Base-by-base conservation (phyloP, 2,888 invertebrate species). In the Cerastis leucographa region DNA sequence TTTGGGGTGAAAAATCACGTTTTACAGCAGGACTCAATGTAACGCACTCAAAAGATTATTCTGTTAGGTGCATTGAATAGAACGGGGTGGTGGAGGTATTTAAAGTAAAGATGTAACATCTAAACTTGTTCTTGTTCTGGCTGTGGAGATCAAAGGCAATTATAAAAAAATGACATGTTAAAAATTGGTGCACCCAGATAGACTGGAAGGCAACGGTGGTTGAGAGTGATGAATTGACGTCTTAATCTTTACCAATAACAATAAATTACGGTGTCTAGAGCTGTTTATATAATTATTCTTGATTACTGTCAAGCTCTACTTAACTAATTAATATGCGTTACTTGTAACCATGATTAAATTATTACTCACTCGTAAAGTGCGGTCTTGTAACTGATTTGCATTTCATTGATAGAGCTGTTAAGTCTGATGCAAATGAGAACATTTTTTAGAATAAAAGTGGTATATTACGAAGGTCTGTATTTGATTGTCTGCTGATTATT, bases 261-360 rank as follows among this genome's bases (percentile, higher is more conserved):
- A 44, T 69, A 54, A 44, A 49, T 49, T 35, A 56, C 66, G 46
- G 46, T 49, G 25, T 19, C 65, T 62, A 56, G 25, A 25, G 8
- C 62, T 80, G 84, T 83, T 83, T 54, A 62, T 83, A 83, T 80
- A 83, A 83, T 83, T 80, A 83, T 67, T 78, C 54, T 59, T 44
- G 25, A 71, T 62, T 54, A 80, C 42, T 78, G 78, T 80, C 84
- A 71, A 71, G 84, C 66, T 80, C 71, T 83, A 80, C 71, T 80
- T 66, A 78, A 71, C 61, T 35, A 67, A 83, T 56, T 67, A 62
- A 78, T 80, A 83, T 78, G 54, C 66, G 56, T 78, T 67, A 62
- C 65, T 68, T 17, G 76, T 66, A 42, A 70, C 59, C 61, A 25
- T 49, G 42, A 82, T 69, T 51, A 76, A 76, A 64, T 61, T 78